A percentile compares a stretch with the other conserved stretches of the same genome.
Evolutionary conservation across 1,140 invertebrate species (phyloP).

Genomic region (Campoletis sonorensis): DNA sequence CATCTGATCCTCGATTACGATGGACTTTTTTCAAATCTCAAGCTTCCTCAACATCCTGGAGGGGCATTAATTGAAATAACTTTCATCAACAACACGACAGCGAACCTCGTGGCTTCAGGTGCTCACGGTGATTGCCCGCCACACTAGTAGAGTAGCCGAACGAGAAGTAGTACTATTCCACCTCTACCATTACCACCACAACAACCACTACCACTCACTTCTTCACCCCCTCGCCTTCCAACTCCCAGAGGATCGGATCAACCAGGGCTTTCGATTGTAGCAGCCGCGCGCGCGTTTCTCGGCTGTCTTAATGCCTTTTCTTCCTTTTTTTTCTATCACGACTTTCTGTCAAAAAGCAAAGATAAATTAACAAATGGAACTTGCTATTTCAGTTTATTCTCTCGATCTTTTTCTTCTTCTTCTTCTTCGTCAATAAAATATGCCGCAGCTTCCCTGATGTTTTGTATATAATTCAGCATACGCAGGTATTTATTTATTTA

Average conservation of each 20-base stretch:
- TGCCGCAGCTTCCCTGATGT: not conserved
- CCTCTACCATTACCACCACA: not conserved
- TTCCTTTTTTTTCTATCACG: not conserved
- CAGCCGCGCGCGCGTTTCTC: slow-evolving; percentile 9
- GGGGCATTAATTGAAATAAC: not conserved
- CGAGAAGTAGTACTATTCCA: slow-evolving; percentile 10
- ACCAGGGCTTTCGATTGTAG: not conserved
- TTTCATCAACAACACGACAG: not conserved
- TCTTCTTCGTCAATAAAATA: not conserved
- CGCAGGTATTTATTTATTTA: not conserved
- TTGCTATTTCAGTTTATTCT: not conserved
- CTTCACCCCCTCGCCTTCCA: not conserved
- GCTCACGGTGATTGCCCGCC: slow-evolving; percentile 12
- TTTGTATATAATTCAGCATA: not conserved
- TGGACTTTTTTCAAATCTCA: too few relatives aligned
- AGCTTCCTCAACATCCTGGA: not conserved
- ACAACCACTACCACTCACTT: not conserved
- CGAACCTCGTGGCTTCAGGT: not conserved
- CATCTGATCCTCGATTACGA: too few relatives aligned
- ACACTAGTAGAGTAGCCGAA: slow-evolving; percentile 1
- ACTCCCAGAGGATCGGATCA: not conserved
- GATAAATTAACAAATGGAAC: not conserved
- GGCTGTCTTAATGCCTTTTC: not conserved
- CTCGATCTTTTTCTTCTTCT: not conserved
- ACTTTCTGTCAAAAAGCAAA: not conserved